Base-by-base conservation (phyloP, 2,888 invertebrate genomes). In the Mythimna ferrago region DNA sequence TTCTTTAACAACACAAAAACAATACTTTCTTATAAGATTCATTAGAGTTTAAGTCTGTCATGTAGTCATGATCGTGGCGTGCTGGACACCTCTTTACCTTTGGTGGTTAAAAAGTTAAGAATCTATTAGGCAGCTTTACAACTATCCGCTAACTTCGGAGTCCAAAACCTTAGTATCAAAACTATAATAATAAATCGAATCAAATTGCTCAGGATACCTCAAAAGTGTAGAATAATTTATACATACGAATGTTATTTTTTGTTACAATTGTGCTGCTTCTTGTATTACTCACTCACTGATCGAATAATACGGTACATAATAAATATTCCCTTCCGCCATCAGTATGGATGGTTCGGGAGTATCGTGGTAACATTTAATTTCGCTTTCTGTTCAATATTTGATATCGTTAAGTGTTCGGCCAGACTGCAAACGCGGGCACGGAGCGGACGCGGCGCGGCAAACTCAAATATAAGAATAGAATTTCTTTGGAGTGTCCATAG, bases 141-240 rank as follows among this genome's bases (percentile, higher is more conserved):
- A 56, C 19, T 53, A 53, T n/a, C 51, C 21, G 62, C 35, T 53
- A 56, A 58, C 64, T 63, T 78, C 80, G 63, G 58, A 66, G 69
- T 57, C 48, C 48, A 19, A 26, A 71, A 26, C 41, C 14, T 73
- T 48, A 66, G 38, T 58, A 72, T 72, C 78, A 66, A 71, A 38
- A 66, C 41, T 61, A 61, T 65, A 67, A 71, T 54, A 69, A 44
- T 21, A 60, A 72, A 78, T 67, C 66, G 53, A 73, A 79, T 71
- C n/a, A 64, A 77, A 71, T 84, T 73, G 78, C 78, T 84, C 78
- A 75, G 71, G 58, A 75, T 81, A 76, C 68, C 79, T 65, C 72
- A 69, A 66, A 71, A 69, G 54, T 51, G 66, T 71, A 72, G 71
- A 70, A 81, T 74, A 70, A 74, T 74, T 76, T 72, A 66, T 71